A percentile compares a stretch with the other conserved stretches of the same genome.
Evolutionary conservation across 2,113 vertebrate species (phyloP).

Genomic region (Labrus mixtus): DNA sequence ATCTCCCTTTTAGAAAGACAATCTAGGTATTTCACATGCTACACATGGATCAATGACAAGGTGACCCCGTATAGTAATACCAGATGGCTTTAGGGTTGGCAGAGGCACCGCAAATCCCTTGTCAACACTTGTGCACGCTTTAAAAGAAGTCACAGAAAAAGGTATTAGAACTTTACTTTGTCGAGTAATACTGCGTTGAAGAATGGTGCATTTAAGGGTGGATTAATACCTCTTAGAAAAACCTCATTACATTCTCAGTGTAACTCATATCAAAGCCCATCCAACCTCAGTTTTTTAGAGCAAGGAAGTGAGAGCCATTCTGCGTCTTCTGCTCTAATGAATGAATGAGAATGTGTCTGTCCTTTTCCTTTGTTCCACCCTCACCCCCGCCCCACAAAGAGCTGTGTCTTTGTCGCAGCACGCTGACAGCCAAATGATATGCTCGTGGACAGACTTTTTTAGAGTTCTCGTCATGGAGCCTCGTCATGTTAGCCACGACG

Average conservation of each 20-base stretch:
- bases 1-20: constrained; percentile 64
- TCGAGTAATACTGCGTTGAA: constrained; percentile 15
- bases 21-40: constrained; percentile 62
- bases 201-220: constrained; percentile 1
- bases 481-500: constrained; percentile 31
- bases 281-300: constrained; percentile 25
- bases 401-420: constrained; percentile 11
- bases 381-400: constrained; percentile 17
- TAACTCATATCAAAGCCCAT: constrained; percentile 43
- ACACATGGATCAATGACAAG: constrained; percentile 70
- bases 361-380: constrained; percentile 22
- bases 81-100: constrained; percentile 47
- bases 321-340: constrained; percentile 53
- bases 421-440: constrained; percentile 16
- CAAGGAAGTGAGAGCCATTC: constrained; percentile 13
- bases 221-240: constrained; percentile 14
- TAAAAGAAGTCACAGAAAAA: constrained; percentile 16
- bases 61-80: constrained; percentile 58
- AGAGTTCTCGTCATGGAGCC: constrained; percentile 24
- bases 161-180: not conserved
- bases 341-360: constrained; percentile 29
- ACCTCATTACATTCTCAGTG: constrained; percentile 33
- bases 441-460: constrained; percentile 39
- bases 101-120: constrained; percentile 57
- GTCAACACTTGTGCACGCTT: constrained; percentile 33